Percentiles rank a stretch among this genome's conserved stretches.
Conservation (phyloP, 2,113 vertebrate genomes). For the Hippopotamus amphibius region DNA sequence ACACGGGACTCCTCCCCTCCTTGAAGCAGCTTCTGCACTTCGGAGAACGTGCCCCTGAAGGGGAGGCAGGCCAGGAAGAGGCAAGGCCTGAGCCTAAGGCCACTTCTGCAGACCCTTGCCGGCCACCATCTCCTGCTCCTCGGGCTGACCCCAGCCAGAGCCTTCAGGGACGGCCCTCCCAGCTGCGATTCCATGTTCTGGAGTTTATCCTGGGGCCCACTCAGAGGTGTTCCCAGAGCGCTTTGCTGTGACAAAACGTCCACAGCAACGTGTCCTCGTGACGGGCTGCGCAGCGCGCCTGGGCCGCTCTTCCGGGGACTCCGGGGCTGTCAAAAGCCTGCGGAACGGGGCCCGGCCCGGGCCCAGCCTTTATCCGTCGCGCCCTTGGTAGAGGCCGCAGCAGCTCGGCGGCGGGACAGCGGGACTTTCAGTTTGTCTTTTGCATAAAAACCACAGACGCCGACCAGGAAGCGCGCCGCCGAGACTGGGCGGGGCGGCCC, state of each 20-base stretch:
- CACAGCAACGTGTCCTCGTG: background rate
- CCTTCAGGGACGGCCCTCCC: background rate
- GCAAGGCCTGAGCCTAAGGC: background rate
- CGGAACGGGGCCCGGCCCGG: background rate
- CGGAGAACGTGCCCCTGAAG: background rate
- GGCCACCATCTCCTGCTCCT: background rate
- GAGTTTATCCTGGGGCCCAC: background rate
- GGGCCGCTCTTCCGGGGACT: background rate
- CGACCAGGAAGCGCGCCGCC: background rate
- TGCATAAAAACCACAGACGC: fast-evolving
- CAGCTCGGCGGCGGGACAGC: background rate
- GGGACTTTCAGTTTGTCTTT: background rate
- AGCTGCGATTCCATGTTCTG: background rate
- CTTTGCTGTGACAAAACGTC: background rate
- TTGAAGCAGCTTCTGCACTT: background rate
- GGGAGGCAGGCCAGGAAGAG: background rate
- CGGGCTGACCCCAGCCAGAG: background rate
- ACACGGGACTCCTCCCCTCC: background rate
- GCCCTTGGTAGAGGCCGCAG: background rate
- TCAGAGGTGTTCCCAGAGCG: background rate
- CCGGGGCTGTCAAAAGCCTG: background rate
- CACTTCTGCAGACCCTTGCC: background rate
- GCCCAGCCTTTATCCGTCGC: background rate
- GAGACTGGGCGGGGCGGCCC: background rate
- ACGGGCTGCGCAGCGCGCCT: background rate